Conservation (phyloP, 2,797 vertebrate species). For the Hyperoplus immaculatus region DNA sequence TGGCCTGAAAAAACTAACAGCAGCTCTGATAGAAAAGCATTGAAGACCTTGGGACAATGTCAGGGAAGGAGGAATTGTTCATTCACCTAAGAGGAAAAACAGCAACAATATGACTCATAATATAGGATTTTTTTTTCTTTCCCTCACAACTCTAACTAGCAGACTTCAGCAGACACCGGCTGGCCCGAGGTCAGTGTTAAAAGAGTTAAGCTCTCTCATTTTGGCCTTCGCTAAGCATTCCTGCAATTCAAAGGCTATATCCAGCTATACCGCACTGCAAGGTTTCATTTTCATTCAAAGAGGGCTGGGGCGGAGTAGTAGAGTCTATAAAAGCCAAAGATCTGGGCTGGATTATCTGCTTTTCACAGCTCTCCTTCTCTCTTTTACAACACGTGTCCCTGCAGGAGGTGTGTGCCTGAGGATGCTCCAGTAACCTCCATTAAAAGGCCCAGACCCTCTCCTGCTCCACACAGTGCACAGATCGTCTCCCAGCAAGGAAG, state of each 20-base stretch:
- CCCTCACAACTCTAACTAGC: background rate
- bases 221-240: conserved; percentile 22
- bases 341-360: conserved; percentile 56
- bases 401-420: conserved; percentile 42
- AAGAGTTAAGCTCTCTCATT: conserved; percentile 13
- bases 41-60: conserved; percentile 8
- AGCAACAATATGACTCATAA: background rate
- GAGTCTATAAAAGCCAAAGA: conserved; percentile 24
- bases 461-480: conserved; percentile 8
- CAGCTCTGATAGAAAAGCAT: conserved; percentile 15
- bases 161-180: background rate
- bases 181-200: background rate
- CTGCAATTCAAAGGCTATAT: conserved; percentile 20
- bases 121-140: background rate
- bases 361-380: conserved; percentile 40
- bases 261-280: background rate
- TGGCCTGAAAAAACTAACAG: conserved; percentile 40
- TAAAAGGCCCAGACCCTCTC: conserved; percentile 43
- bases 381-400: conserved; percentile 27
- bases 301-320: conserved; percentile 16
- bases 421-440: conserved; percentile 48
- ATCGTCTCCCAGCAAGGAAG: conserved; percentile 11
- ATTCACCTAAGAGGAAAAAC: background rate
- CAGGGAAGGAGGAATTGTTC: conserved; percentile 14
- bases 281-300: conserved; percentile 24